Evolutionary conservation across 2,888 invertebrate genomes (phyloP), one percentile per base, ranked within the genome.

Genomic region (Eupithecia insigniata): DNA sequence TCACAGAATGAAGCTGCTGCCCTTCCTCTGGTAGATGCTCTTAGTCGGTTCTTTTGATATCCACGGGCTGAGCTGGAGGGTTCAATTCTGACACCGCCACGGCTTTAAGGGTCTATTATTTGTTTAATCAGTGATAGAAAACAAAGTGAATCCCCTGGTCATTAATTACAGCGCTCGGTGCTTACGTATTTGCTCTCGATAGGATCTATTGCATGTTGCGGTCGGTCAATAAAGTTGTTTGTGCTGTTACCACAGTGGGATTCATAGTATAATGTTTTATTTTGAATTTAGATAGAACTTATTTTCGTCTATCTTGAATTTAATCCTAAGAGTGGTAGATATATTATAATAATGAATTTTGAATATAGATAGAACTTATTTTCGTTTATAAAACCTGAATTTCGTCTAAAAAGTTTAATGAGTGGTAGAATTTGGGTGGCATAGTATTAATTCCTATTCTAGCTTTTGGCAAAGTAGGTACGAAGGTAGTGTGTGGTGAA

Each of bases 151-250:
- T 60, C 18, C 58, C 58, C 30, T 30, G 30, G 64, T 74, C 78
- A 72, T 77, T 74, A 77, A 78, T 78, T 74, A 77, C 71, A 71
- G 28, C 3, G 60, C 61, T 74, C 75, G 74, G 43, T 12, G 55
- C 65, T 75, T 71, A 75, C 72, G 16, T 79, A 76, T 78, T 78
- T 76, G 65, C 76, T 74, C 72, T 60, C 70, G 78, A 79, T 79
- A 78, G 62, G 51, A 79, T 79, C 76, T 78, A 75, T 72, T 79
- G 77, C 79, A 79, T 75, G 75, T 74, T 75, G 68, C 61, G 8
- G 67, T 72, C 65, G 58, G 70, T 74, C 72, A 78, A 78, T 76
- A 75, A 68, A 77, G 76, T 71, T 73, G 77, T 76, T 70, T 73
- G 69, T 34, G 62, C 43, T 65, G 62, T 16, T 34, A n/a, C 34